These are phyloP conservation scores for Zeuzera pyrina DNA, from an alignment of 2,888 invertebrate genomes.

Conservation along the genomic window DNA sequence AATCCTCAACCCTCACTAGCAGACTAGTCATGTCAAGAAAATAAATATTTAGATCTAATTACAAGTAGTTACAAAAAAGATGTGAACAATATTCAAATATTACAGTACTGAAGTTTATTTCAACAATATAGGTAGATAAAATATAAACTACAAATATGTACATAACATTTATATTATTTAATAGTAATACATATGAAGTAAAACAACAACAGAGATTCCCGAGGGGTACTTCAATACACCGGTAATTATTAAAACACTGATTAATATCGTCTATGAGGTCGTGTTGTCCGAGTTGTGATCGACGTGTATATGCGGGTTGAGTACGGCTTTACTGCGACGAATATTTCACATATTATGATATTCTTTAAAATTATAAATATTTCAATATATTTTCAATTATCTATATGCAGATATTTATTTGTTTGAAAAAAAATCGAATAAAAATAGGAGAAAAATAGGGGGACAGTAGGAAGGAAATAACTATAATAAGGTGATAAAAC, in stretches of 20 bases:
- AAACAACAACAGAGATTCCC: background rate
- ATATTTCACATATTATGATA: constrained; percentile 10
- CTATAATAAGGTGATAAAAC: no score
- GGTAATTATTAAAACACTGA: constrained; percentile 27
- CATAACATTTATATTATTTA: no score
- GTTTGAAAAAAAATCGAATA: background rate
- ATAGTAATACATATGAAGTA: background rate
- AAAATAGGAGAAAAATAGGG: background rate
- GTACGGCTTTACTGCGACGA: constrained; percentile 28
- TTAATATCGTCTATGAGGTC: constrained; percentile 30
- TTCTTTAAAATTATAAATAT: background rate
- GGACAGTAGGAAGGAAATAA: background rate
- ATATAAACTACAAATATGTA: no score
- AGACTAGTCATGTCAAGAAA: no score
- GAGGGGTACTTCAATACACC: background rate
- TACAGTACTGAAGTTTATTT: no score
- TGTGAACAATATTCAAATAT: no score
- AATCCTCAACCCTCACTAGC: no score
- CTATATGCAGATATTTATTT: background rate
- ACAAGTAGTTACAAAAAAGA: no score
- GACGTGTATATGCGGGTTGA: constrained; percentile 49
- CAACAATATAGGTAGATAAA: no score
- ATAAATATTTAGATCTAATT: no score
- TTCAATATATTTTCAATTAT: background rate
- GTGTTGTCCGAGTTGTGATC: constrained; percentile 28